phyloP scores from a whole-genome alignment of 2,888 invertebrate genomes.

The Caenorhabditis imperialis region DNA sequence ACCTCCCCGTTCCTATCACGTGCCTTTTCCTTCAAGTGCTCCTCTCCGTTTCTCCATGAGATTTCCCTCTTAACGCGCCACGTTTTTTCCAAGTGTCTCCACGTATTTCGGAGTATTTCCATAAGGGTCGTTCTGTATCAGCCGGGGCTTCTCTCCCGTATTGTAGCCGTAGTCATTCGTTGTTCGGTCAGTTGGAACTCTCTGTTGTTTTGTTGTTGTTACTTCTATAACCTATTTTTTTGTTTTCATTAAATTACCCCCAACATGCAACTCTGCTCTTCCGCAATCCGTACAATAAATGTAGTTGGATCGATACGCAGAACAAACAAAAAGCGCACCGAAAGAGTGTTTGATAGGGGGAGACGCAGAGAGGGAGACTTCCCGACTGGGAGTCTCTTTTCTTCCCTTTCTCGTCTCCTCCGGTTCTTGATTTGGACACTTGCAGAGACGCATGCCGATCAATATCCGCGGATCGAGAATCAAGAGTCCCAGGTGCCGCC shows the following conservation, averaged over 20 bases:
- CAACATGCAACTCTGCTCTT: slow-evolving; percentile 19
- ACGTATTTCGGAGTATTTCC: slow-evolving; percentile 40
- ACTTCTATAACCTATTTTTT: background rate
- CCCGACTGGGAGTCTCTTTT: slow-evolving; percentile 15
- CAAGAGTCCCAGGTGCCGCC: slow-evolving; percentile 25
- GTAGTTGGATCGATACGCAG: slow-evolving; percentile 33
- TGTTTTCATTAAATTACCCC: background rate
- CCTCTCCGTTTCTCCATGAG: slow-evolving; percentile 18
- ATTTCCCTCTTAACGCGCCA: slow-evolving; percentile 23
- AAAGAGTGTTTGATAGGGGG: slow-evolving; percentile 21
- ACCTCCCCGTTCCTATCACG: slow-evolving; percentile 23
- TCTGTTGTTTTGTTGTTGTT: slow-evolving; percentile 21
- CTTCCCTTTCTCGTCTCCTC: slow-evolving; percentile 2
- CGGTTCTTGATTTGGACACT: slow-evolving; percentile 3
- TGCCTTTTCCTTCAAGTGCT: slow-evolving; percentile 22
- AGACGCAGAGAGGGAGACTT: slow-evolving; percentile 32
- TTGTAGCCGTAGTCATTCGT: slow-evolving; percentile 24
- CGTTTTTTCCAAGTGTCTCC: slow-evolving; percentile 24
- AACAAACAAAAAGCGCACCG: slow-evolving; percentile 17
- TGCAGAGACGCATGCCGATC: slow-evolving; percentile 27
- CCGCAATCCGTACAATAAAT: slow-evolving; percentile 37
- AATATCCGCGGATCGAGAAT: slow-evolving; percentile 28
- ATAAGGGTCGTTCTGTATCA: slow-evolving; percentile 28
- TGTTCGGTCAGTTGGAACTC: slow-evolving; percentile 27
- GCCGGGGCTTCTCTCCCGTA: background rate